These are phyloP conservation scores for Sebastes oblongus DNA, from an alignment of 2,797 vertebrate genomes.

Conservation along the genomic window DNA sequence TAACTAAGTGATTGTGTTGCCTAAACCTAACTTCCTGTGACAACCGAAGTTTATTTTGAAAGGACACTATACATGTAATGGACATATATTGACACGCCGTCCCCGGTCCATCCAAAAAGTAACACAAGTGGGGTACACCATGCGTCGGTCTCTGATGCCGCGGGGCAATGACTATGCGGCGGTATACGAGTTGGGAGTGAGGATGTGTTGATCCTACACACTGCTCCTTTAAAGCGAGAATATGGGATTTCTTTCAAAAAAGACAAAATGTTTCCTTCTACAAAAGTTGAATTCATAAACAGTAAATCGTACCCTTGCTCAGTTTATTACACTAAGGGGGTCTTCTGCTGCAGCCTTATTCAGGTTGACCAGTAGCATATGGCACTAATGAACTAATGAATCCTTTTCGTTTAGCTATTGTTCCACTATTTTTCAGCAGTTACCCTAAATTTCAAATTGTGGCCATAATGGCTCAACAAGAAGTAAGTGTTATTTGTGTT, in stretches of 20 bases:
- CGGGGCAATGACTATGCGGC: too few relatives aligned
- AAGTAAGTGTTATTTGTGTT: not conserved
- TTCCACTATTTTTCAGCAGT: not conserved
- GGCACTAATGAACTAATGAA: not conserved
- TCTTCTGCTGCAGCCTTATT: not conserved
- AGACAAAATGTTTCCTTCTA: not conserved
- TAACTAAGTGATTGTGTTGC: too few relatives aligned
- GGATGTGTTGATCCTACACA: too few relatives aligned
- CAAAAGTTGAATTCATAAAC: not conserved
- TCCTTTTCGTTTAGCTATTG: not conserved
- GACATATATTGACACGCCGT: too few relatives aligned
- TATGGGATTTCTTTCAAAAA: not conserved
- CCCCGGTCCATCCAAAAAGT: too few relatives aligned
- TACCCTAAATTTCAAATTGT: not conserved
- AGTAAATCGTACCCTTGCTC: not conserved
- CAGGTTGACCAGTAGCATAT: not conserved
- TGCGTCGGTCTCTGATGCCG: too few relatives aligned
- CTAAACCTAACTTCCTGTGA: too few relatives aligned
- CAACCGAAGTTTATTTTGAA: too few relatives aligned
- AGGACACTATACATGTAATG: too few relatives aligned
- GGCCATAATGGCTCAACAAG: not conserved
- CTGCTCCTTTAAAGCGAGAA: not conserved
- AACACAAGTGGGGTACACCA: too few relatives aligned
- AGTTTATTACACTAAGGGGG: not conserved
- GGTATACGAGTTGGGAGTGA: too few relatives aligned